Percentiles rank a stretch among this genome's conserved stretches.
phyloP scores from a whole-genome alignment of 2,888 invertebrate species.

The Drosophila stalkeri region DNA sequence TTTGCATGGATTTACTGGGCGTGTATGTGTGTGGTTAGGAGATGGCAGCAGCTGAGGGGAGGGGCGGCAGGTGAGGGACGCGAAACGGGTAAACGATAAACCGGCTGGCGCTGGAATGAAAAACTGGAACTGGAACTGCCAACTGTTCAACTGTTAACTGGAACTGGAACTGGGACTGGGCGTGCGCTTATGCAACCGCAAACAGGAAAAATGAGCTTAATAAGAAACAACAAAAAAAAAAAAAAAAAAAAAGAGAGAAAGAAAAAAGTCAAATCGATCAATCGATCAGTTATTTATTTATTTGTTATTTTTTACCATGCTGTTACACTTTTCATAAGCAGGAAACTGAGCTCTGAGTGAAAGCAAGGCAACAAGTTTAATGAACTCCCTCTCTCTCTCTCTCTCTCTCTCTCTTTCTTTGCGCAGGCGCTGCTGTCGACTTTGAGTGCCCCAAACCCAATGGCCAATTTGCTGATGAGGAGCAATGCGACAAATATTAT shows the following conservation, averaged over 20 bases:
- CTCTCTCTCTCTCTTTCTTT: background rate
- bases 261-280: conserved; percentile 33
- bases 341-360: conserved; percentile 39
- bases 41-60: background rate
- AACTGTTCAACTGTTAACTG: conserved; percentile 14
- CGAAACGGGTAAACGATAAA: conserved; percentile 49
- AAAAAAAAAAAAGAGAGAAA: background rate
- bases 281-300: conserved; percentile 20
- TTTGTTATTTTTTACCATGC: conserved; percentile 2
- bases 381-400: conserved; percentile 33
- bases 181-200: conserved; percentile 42
- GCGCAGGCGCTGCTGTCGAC: conserved; percentile 71
- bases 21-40: background rate
- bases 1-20: conserved; percentile 27
- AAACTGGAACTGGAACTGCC: conserved; percentile 44
- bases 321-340: conserved; percentile 45
- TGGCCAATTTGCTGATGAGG: conserved; percentile 92
- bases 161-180: conserved; percentile 30
- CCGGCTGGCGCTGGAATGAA: conserved; percentile 28
- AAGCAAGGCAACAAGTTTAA: conserved; percentile 54
- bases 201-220: conserved; percentile 36
- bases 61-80: background rate
- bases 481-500: conserved; percentile 95
- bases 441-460: conserved; percentile 93
- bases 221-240: conserved; percentile 23